Evolutionary conservation across 2,797 vertebrate species (phyloP), one percentile per base, ranked within the genome.

Genomic region (Luscinia luscinia): DNA sequence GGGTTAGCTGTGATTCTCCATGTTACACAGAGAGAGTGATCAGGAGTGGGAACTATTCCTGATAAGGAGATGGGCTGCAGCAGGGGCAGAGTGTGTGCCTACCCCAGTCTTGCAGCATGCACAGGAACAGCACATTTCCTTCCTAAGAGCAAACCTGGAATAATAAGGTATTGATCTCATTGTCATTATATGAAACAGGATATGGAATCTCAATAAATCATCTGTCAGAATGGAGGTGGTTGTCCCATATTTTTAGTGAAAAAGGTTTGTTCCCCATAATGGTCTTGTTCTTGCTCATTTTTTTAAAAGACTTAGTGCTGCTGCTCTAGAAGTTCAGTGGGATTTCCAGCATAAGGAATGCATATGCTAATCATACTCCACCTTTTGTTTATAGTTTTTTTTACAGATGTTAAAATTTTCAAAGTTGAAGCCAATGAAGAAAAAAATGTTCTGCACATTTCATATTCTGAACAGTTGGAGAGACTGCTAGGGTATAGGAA

Each of bases 61-160:
- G 19, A 17, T 24, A 11, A 40, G n/a, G 30, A 57, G 26, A 38
- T 51, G 20, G 38, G 32, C 19, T 43, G 69, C 36, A 55, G 43
- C n/a, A 21, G 28, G 17, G 23, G 6, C 15, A 45, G 55, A 34
- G 30, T 48, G 28, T 1, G 32, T 64, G 15, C 10, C 74, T 3
- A 10, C 40, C 1, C 3, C n/a, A 26, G 15, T 18, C n/a, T 6
- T 40, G 27, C 40, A n/a, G 27, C 40, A n/a, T 8, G 7, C 0
- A 1, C 14, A 19, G 51, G 32, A 84, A 9, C 11, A 93, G 43
- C n/a, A 11, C 9, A 11, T 63, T 28, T 64, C 32, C 15, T 24
- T 59, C 3, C 0, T n/a, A 38, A 62, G 28, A 64, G 14, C 22
- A 75, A 57, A 59, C 16, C 7, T 49, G 38, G 32, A 57, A 12